A percentile compares a stretch with the other conserved stretches of the same genome.
Conservation (phyloP, 2,888 invertebrate genomes). For the Limenitis camilla region DNA sequence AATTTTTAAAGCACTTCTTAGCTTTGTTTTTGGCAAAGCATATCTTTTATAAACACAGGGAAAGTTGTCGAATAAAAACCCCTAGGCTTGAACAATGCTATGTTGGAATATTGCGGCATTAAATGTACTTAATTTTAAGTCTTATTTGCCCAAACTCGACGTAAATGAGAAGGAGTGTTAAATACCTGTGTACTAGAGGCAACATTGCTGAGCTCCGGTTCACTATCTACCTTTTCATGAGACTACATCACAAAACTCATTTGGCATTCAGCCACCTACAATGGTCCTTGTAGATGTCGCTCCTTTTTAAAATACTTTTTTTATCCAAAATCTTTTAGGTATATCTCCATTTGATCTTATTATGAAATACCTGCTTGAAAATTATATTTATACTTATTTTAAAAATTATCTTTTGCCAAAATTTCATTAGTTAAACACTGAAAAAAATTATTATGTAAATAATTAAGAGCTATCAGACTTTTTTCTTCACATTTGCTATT, state of each 20-base stretch:
- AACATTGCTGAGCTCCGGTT: slow-evolving; percentile 46
- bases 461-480: too few species aligned
- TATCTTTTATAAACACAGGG: slow-evolving; percentile 21
- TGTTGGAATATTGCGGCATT: slow-evolving; percentile 22
- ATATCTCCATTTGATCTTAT: slow-evolving; percentile 54
- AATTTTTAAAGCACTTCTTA: slow-evolving; percentile 15
- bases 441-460: too few species aligned
- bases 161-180: slow-evolving; percentile 27
- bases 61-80: slow-evolving; percentile 26
- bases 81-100: slow-evolving; percentile 25
- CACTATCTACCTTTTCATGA: slow-evolving; percentile 52
- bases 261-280: slow-evolving; percentile 71
- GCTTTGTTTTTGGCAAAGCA: slow-evolving; percentile 19
- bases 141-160: slow-evolving; percentile 19
- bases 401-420: too few species aligned
- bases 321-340: slow-evolving; percentile 31
- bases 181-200: slow-evolving; percentile 38
- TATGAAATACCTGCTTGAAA: too few species aligned
- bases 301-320: slow-evolving; percentile 62
- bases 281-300: slow-evolving; percentile 57
- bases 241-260: slow-evolving; percentile 64
- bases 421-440: too few species aligned
- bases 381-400: too few species aligned
- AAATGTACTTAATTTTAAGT: slow-evolving; percentile 20
- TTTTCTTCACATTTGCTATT: too few species aligned